phyloP scores from a whole-genome alignment of 2,888 invertebrate genomes.

The Embidobia sp. region DNA sequence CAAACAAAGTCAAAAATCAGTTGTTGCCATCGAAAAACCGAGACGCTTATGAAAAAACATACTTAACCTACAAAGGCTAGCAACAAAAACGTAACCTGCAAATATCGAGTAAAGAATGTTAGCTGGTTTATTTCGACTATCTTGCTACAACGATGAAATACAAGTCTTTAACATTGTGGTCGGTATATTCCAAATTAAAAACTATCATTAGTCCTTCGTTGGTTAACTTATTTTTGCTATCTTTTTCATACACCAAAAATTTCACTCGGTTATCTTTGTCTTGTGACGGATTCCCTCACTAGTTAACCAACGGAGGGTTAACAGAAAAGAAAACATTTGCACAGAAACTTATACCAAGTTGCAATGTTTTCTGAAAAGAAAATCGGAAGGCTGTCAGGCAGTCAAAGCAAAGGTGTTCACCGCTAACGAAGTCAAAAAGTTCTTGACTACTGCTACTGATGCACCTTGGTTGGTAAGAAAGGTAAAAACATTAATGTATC shows the following conservation, averaged over 20 bases:
- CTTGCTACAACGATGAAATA: not conserved
- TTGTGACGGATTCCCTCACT: too few relatives aligned
- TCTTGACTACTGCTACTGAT: slow-evolving; percentile 13
- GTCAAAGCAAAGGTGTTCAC: slow-evolving; percentile 17
- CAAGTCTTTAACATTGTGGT: slow-evolving; percentile 1
- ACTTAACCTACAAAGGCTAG: slow-evolving; percentile 3
- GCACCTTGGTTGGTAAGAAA: slow-evolving; percentile 5
- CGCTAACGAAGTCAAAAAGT: not conserved
- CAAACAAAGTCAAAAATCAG: not conserved
- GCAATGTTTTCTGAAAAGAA: slow-evolving; percentile 49
- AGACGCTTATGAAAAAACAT: slow-evolving; percentile 7
- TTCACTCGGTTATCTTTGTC: too few relatives aligned
- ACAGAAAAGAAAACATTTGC: not conserved
- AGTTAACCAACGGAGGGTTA: too few relatives aligned
- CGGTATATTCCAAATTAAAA: not conserved
- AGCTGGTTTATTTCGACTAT: slow-evolving; percentile 14
- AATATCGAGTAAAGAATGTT: not conserved
- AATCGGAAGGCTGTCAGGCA: slow-evolving; percentile 59
- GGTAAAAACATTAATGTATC: not conserved
- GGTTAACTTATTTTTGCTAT: too few relatives aligned
- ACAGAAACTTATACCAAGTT: slow-evolving; percentile 2
- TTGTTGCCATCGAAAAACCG: slow-evolving; percentile 6
- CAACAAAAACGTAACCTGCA: not conserved
- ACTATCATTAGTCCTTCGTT: too few relatives aligned
- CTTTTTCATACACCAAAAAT: too few relatives aligned